Evolutionary conservation across 2,113 vertebrate genomes (phyloP), one percentile per base, ranked within the genome.

Genomic region (Sphaerodactylus townsendi): DNA sequence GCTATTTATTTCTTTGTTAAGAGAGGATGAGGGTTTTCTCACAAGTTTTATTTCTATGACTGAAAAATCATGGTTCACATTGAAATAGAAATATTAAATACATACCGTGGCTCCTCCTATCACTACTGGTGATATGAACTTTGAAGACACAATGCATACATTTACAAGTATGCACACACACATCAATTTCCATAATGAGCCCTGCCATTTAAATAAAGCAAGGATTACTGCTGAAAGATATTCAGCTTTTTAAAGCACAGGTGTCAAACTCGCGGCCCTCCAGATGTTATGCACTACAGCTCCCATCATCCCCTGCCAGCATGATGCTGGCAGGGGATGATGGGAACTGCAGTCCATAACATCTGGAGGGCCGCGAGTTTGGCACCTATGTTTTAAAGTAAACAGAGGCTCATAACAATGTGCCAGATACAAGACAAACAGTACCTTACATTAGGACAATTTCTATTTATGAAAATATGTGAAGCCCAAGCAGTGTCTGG

Each of bases 51-150:
- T 64, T 41, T 72, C 33, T 78, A 35, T 72, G n/a, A 6, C 10
- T 68, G 85, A 83, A 87, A 89, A 87, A 89, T 28, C 83, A 77
- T 69, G 82, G 35, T 50, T 46, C 53, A 5, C 21, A 73, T 85
- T 11, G n/a, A 85, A 90, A n/a, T 81, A 72, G 86, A n/a, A n/a
- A n/a, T n/a, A n/a, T 84, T 85, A 80, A 91, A 37, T 90, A 85
- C 88, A 83, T 41, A n/a, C 7, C 23, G 0, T 64, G 90, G 85
- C 82, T 70, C 80, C 87, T 86, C 91, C 74, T 81, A 3, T n/a
- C 84, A 90, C 83, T 95, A 94, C 94, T 95, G 68, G 41, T 83
- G 85, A 74, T 9, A 3, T n/a, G 59, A 50, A 89, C 92, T 64
- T 90, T 91, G 93, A 92, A 91, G 86, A 81, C 72, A 8, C 59